Percentiles rank a stretch among this genome's conserved stretches.
Evolutionary conservation across 2,113 vertebrate species (phyloP).

Genomic region (Panurus biarmicus): DNA sequence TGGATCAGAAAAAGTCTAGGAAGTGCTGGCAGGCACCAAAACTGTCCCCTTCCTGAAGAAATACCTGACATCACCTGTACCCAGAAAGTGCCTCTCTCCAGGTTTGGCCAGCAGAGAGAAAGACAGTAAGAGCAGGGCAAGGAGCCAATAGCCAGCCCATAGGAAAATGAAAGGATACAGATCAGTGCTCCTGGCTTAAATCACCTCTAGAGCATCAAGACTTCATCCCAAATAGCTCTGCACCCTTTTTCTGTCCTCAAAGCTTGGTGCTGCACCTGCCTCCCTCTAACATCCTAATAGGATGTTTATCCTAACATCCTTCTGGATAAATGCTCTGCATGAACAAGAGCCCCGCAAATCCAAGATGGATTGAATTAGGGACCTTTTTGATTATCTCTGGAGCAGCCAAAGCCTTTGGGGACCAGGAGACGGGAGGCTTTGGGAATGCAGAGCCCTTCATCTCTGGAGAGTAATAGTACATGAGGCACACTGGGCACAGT

Average conservation of each 20-base stretch:
- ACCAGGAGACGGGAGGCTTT: not conserved
- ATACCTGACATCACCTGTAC: not conserved
- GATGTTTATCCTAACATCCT: not conserved
- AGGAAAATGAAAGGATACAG: not conserved
- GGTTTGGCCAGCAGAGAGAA: not conserved
- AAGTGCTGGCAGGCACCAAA: not conserved
- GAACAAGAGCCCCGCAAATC: not conserved
- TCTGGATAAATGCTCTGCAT: not conserved
- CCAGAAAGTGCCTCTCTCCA: not conserved
- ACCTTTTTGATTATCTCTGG: not conserved
- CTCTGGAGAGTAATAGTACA: not conserved
- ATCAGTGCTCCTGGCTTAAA: not conserved
- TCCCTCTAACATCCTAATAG: no score
- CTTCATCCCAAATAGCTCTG: not conserved
- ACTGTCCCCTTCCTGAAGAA: not conserved
- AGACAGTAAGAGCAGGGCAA: not conserved
- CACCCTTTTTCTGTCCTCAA: not conserved
- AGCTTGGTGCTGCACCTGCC: accelerated
- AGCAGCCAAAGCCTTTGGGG: not conserved
- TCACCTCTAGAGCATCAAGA: not conserved
- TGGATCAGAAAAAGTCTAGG: not conserved
- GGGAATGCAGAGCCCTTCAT: not conserved
- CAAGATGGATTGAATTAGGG: not conserved
- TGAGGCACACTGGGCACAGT: accelerated
- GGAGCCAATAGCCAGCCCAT: not conserved